Percentiles rank a stretch among this genome's conserved stretches.
Conservation (phyloP, 2,888 invertebrate genomes). For the Cheilosia vernalis region DNA sequence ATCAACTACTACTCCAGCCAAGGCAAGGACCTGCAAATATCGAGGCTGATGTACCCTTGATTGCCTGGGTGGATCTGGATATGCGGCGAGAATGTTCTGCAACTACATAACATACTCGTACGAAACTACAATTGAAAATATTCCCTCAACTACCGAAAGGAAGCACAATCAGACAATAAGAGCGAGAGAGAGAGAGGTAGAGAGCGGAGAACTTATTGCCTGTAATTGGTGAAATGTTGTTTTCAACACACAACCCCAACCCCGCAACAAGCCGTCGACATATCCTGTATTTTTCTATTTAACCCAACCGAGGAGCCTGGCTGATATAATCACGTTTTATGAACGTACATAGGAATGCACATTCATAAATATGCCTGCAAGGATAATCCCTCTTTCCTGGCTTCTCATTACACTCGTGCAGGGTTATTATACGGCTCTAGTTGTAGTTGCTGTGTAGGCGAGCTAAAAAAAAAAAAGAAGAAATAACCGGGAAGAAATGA, state of each 20-base stretch:
- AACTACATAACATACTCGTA: slow-evolving; percentile 2
- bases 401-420: slow-evolving; percentile 60
- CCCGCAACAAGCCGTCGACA: slow-evolving; percentile 3
- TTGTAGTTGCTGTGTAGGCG: not conserved
- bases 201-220: slow-evolving; percentile 58
- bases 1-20: slow-evolving; percentile 28
- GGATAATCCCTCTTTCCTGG: slow-evolving; percentile 45
- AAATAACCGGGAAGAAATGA: not conserved
- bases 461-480: not conserved
- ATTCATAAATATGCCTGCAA: slow-evolving; percentile 69
- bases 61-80: slow-evolving; percentile 16
- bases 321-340: slow-evolving; percentile 61
- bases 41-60: slow-evolving; percentile 38
- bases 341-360: slow-evolving; percentile 50
- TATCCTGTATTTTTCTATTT: slow-evolving; percentile 49
- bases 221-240: slow-evolving; percentile 73
- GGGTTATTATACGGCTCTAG: slow-evolving; percentile 22
- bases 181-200: not conserved
- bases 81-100: slow-evolving; percentile 15
- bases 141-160: slow-evolving; percentile 31
- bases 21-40: slow-evolving; percentile 36
- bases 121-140: slow-evolving; percentile 52
- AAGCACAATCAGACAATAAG: slow-evolving; percentile 47
- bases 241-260: slow-evolving; percentile 30
- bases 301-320: slow-evolving; percentile 22